A percentile compares a stretch with the other conserved stretches of the same genome.
Conservation (phyloP, 2,888 invertebrate species). For the Xestia sexstrigata region DNA sequence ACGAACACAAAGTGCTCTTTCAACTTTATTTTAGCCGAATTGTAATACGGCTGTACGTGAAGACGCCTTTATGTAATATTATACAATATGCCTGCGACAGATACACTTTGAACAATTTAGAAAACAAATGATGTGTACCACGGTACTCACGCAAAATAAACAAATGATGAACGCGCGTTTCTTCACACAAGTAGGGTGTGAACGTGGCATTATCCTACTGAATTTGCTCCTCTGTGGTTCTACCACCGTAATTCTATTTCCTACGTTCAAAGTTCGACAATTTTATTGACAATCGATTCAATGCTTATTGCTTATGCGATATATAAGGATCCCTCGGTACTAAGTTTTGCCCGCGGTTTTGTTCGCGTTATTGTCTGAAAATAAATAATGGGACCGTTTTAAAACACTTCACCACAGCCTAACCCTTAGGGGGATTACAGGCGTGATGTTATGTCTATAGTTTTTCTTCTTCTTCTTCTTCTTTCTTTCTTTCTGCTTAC, state of each 20-base stretch:
- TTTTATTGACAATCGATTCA: conserved; percentile 45
- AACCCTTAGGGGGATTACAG: too few species aligned
- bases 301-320: conserved; percentile 2
- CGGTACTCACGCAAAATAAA: background rate
- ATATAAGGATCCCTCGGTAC: conserved; percentile 4
- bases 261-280: conserved; percentile 40
- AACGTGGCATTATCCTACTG: background rate
- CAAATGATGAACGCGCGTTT: background rate
- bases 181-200: background rate
- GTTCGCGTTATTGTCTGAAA: background rate
- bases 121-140: too few species aligned
- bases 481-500: too few species aligned
- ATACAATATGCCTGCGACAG: too few species aligned
- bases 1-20: too few species aligned
- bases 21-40: too few species aligned
- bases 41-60: too few species aligned
- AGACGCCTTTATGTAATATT: too few species aligned
- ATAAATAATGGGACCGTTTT: background rate
- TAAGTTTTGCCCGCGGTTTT: background rate
- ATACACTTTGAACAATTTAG: too few species aligned
- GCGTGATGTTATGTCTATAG: too few species aligned
- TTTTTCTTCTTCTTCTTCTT: too few species aligned
- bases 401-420: too few species aligned
- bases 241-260: conserved; percentile 46
- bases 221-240: conserved; percentile 17